phyloP scores from a whole-genome alignment of 2,888 invertebrate species.

The Patella ulyssiponensis region DNA sequence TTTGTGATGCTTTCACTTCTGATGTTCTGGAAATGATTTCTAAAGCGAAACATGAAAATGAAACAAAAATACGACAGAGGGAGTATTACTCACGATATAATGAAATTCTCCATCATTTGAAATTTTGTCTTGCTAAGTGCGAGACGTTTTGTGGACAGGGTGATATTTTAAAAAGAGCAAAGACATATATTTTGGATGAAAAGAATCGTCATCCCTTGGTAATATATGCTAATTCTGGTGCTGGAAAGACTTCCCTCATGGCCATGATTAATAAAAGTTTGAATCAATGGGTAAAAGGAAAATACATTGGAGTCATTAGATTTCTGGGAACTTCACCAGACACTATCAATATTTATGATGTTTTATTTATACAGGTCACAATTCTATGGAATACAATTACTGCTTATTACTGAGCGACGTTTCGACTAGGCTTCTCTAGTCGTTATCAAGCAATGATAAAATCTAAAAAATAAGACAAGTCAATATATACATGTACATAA shows the following conservation, averaged over 20 bases:
- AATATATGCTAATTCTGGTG: slow-evolving; percentile 61
- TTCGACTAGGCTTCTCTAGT: too few relatives aligned
- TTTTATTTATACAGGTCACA: too few relatives aligned
- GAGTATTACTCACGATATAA: slow-evolving; percentile 59
- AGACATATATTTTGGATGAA: slow-evolving; percentile 30
- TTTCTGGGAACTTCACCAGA: slow-evolving; percentile 62
- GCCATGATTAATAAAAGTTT: slow-evolving; percentile 60
- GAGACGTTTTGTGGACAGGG: slow-evolving; percentile 64
- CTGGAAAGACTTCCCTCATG: slow-evolving; percentile 64
- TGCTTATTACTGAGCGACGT: too few relatives aligned
- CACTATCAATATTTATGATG: slow-evolving; percentile 51
- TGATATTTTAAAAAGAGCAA: slow-evolving; percentile 43
- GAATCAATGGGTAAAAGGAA: slow-evolving; percentile 48
- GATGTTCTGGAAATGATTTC: slow-evolving; percentile 50
- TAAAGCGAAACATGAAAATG: slow-evolving; percentile 38
- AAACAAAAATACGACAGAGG: slow-evolving; percentile 41
- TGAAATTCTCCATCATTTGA: slow-evolving; percentile 65
- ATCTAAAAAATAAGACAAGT: too few relatives aligned
- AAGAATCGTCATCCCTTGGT: slow-evolving; percentile 51
- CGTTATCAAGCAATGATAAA: too few relatives aligned
- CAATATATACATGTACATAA: too few relatives aligned
- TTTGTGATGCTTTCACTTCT: slow-evolving; percentile 53
- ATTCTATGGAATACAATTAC: too few relatives aligned
- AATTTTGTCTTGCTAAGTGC: slow-evolving; percentile 61
- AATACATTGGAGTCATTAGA: slow-evolving; percentile 45